Base-by-base conservation (phyloP, 2,888 invertebrate species). In the Eugnorisma glareosa region DNA sequence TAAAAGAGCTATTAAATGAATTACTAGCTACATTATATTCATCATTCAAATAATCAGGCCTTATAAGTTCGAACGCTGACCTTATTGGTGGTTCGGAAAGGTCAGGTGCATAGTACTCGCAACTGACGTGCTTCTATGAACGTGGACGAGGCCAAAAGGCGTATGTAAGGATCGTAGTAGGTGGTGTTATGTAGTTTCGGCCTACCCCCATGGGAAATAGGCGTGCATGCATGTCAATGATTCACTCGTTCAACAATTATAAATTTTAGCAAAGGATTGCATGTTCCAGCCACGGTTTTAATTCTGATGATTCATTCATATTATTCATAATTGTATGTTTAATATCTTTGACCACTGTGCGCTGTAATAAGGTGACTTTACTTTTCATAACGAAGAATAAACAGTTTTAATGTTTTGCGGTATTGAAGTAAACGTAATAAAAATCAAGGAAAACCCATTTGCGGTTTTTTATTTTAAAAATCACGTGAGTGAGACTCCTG, bases 281-380 rank as follows among this genome's bases (percentile, higher is more conserved):
- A 69, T 79, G 70, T 81, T 61, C 18, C 0, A 75, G 35, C 21
- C 37, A 15, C 24, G 54, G 15, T 45, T 63, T 69, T 63, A 75
- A 73, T 67, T 70, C 31, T 21, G 51, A 67, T 83, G 82, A 83
- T 73, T 83, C 69, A 83, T 75, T 51, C 35, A 66, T 67, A 51
- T 79, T 83, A 73, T 64, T 83, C 75, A 75, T 70, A 69, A 69
- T 73, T 15, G 57, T 61, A 64, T 51, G 67, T 79, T 61, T 67
- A 66, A 69, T 69, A 54, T 63, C 68, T 45, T 6, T 15, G 59
- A 67, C 31, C 5, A 10, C 31, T 54, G 21, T 59, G 21, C 3
- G 37, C 31, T 74, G n/a, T 28, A n/a, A 76, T 80, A n/a, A 77
- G 61, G 35, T 74, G 31, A 54, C 15, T 71, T 40, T 57, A 66